Evolutionary conservation across 2,113 vertebrate genomes (phyloP), one percentile per base, ranked within the genome.

Genomic region (Salminus brasiliensis): DNA sequence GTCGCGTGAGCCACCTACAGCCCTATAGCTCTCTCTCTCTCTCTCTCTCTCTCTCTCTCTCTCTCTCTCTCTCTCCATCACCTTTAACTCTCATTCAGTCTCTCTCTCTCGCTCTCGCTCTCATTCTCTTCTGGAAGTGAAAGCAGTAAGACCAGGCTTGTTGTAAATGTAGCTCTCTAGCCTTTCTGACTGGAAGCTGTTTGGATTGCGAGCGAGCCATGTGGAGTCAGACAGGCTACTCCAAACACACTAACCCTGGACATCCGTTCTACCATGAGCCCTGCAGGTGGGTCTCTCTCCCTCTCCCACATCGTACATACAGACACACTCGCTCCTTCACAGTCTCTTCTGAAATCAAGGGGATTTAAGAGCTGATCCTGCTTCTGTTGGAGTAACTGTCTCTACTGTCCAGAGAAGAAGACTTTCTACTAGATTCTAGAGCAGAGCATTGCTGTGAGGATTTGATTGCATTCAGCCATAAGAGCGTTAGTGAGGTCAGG

Each of bases 221-320:
- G 95, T 94, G 93, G 85, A 93, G 89, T 83, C 93, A 90, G 83
- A 81, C 91, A 45, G 91, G 92, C 87, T 93, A 91, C 92, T 93
- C 94, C 85, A 93, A 90, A 88, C 93, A 93, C 79, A 45, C 93
- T 87, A 90, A 91, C 0, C 86, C 84, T 1, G 93, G 92, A 83
- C 93, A 93, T 83, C 94, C 94, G 23, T 94, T 95, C 87, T 95
- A 93, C 91, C 93, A 94, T 81, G 90, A 91, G 59, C 90, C 94
- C 81, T 93, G 91, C 96, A 97, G 96, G 96, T 98, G 91, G 84
- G 89, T 91, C 15, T n/a, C 32, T 13, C 0, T 39, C 27, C 52
- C 30, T 69, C 25, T 43, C 23, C 25, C 11, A 3, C 6, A 15
- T 27, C 30, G 43, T 27, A 60, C 57, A 29, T 30, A 10, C 3